Evolutionary conservation across 2,888 invertebrate genomes (phyloP), one percentile per base, ranked within the genome.

Genomic region (Perizoma flavofasciatum): DNA sequence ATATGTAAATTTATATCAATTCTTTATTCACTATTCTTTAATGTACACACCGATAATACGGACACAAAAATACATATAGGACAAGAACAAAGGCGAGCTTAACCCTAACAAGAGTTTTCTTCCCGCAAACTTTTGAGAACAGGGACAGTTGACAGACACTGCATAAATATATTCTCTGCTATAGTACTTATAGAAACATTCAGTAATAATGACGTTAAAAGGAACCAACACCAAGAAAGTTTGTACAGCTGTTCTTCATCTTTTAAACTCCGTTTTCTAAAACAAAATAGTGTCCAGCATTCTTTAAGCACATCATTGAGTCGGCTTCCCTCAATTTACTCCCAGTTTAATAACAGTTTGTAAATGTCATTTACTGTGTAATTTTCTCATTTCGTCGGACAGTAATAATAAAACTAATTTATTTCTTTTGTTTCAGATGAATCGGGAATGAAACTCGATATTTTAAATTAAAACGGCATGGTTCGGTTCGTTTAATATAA

Each of bases 351-450:
- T 58, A 58, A 53, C 54, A 49, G 45, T 54, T 46, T 54, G 22
- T 39, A 41, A 59, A 52, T 45, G 45, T 37, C 54, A 49, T 61
- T 55, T 57, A 49, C 60, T 47, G 49, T 61, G 55, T 45, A 43
- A 63, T 56, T 49, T 47, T 51, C 43, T 49, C 59, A 45, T 62
- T 62, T 52, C 45, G 10, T 11, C 40, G 46, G 10, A 60, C 50
- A 40, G 45, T 48, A 47, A 64, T 60, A 60, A 63, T 64, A 57
- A 63, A 63, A 61, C 50, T 43, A 43, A 64, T 62, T 63, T 55
- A 64, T 68, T 68, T 60, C 59, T 61, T 63, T 73, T 74, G 73
- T 74, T 74, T 48, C 74, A 74, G 74, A 71, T 71, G 55, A 60
- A 64, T 49, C 59, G 47, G 39, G 52, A 65, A 58, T 63, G 48